These are phyloP conservation scores for Chitala chitala DNA, from an alignment of 2,113 vertebrate genomes.

Conservation along the genomic window DNA sequence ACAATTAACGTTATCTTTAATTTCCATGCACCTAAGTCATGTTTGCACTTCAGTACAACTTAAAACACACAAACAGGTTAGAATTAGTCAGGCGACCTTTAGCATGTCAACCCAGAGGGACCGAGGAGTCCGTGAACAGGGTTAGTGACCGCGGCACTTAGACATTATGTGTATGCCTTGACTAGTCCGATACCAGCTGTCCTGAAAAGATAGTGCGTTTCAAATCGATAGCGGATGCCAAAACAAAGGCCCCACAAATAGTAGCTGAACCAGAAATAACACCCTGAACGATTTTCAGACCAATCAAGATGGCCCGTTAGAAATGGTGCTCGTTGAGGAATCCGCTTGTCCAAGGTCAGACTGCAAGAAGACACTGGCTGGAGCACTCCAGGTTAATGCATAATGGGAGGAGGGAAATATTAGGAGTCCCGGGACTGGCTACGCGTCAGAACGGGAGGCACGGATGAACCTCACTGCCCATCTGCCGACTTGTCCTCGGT, in stretches of 20 bases:
- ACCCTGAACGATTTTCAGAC: background rate
- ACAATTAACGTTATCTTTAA: background rate
- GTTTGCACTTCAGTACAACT: no score
- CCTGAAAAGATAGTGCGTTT: background rate
- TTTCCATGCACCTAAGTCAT: background rate
- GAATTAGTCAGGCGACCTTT: background rate
- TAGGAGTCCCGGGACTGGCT: background rate
- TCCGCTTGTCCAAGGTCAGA: background rate
- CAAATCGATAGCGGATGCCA: background rate
- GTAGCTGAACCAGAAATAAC: background rate
- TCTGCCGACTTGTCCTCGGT: conserved; percentile 11
- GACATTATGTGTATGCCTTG: background rate
- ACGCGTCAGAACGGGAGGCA: background rate
- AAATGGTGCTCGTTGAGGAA: background rate
- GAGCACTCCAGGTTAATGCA: background rate
- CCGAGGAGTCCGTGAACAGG: background rate
- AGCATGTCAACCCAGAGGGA: conserved; percentile 3
- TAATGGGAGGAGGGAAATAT: background rate
- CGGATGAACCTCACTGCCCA: conserved; percentile 26
- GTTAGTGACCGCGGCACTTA: background rate
- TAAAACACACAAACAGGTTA: no score
- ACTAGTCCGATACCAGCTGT: background rate
- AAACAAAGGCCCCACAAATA: background rate
- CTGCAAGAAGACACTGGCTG: background rate
- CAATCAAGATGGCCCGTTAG: conserved; percentile 6